These are phyloP conservation scores for Phymastichus coffea DNA, from an alignment of 1,140 invertebrate genomes.

Conservation along the genomic window DNA sequence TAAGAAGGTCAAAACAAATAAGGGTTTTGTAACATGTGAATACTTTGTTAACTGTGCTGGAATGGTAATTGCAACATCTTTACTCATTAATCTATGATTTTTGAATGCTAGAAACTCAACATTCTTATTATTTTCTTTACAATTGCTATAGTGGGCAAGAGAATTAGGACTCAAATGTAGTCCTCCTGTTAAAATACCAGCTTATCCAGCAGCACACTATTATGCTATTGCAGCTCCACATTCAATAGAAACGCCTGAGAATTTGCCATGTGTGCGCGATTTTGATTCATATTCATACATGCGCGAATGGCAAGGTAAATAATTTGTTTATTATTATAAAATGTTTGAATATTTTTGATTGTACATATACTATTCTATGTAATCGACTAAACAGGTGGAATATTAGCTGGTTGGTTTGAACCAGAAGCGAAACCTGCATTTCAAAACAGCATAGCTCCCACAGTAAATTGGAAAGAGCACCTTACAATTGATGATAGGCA, in stretches of 20 bases:
- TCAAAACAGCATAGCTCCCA: constrained; percentile 58
- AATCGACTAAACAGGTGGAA: constrained; percentile 45
- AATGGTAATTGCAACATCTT: constrained; percentile 62
- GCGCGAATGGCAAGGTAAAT: constrained; percentile 55
- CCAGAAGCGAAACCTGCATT: constrained; percentile 66
- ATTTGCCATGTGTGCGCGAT: constrained; percentile 65
- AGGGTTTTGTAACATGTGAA: constrained; percentile 67
- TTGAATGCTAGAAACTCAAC: constrained; percentile 1
- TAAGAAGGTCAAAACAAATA: constrained; percentile 61
- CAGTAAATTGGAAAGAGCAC: constrained; percentile 60
- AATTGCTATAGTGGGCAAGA: constrained; percentile 72
- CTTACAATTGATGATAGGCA: constrained; percentile 64
- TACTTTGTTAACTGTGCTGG: constrained; percentile 75
- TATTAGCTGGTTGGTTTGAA: constrained; percentile 71
- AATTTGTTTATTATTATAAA: no score
- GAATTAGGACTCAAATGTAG: constrained; percentile 65
- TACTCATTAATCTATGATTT: constrained; percentile 12
- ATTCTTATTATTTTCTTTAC: no score
- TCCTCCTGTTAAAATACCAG: constrained; percentile 68
- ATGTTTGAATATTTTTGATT: no score
- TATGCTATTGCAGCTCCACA: constrained; percentile 62
- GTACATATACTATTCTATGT: no score
- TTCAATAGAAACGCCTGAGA: constrained; percentile 45
- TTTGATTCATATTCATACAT: constrained; percentile 70
- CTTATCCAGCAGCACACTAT: constrained; percentile 71